Percentiles rank a stretch among this genome's conserved stretches.
Conservation (phyloP, 2,888 invertebrate genomes). For the Agonopterix arenella region DNA sequence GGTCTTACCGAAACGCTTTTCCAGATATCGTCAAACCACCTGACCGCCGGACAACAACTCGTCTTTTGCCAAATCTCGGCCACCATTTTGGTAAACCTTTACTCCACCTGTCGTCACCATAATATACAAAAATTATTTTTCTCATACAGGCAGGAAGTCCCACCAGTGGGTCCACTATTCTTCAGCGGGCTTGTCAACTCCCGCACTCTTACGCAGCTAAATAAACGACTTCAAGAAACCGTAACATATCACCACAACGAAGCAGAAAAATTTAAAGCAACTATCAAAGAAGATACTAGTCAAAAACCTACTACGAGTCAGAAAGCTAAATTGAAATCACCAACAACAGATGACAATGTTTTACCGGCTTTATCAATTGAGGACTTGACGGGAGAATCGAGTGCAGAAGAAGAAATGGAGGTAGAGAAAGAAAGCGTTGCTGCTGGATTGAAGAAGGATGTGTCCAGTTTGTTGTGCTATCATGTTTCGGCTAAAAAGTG, state of each 20-base stretch:
- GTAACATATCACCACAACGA: constrained; percentile 43
- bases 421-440: constrained; percentile 17
- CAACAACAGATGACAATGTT: constrained; percentile 19
- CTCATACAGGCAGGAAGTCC: constrained; percentile 26
- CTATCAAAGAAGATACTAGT: neutral
- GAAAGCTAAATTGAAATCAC: constrained; percentile 11
- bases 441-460: constrained; percentile 17
- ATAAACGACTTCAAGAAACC: constrained; percentile 46
- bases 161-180: constrained; percentile 59
- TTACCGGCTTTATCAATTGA: constrained; percentile 37
- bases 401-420: constrained; percentile 19
- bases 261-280: constrained; percentile 12
- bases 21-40: too few relatives aligned
- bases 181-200: constrained; percentile 64
- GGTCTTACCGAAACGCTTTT: too few relatives aligned
- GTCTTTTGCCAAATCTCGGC: too few relatives aligned
- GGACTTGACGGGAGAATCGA: constrained; percentile 39
- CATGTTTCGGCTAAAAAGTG: constrained; percentile 53
- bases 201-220: constrained; percentile 44
- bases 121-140: too few relatives aligned
- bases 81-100: too few relatives aligned
- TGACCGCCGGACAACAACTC: too few relatives aligned
- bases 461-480: constrained; percentile 35
- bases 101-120: too few relatives aligned
- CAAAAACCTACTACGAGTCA: neutral